phyloP scores from a whole-genome alignment of 92 coral and sea anemone species.

The Bergia sp. region DNA sequence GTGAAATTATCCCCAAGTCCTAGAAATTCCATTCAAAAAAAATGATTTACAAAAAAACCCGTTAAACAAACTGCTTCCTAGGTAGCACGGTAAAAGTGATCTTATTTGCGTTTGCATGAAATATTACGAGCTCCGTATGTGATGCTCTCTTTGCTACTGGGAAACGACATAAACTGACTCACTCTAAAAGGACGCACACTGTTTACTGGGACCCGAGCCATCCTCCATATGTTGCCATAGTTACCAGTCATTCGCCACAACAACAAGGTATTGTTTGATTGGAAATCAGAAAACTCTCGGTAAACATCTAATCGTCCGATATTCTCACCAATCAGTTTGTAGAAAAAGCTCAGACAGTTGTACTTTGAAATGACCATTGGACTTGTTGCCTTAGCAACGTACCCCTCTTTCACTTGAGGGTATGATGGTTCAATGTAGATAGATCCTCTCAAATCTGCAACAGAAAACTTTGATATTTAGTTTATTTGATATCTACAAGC shows the following conservation, averaged over 20 bases:
- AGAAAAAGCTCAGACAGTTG: not conserved
- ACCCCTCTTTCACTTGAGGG: not conserved
- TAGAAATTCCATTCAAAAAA: too few species aligned
- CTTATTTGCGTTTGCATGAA: too few species aligned
- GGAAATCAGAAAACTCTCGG: not conserved
- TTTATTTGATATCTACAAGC: too few species aligned
- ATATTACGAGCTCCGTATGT: not conserved
- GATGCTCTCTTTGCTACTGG: too few species aligned
- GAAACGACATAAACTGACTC: not conserved
- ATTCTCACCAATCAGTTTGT: not conserved
- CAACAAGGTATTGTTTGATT: not conserved
- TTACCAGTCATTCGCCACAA: slow-evolving; percentile 6
- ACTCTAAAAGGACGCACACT: slow-evolving; percentile 6
- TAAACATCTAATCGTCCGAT: not conserved
- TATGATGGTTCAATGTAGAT: not conserved
- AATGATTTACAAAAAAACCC: too few species aligned
- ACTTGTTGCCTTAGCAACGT: not conserved
- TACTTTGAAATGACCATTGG: not conserved
- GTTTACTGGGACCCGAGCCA: not conserved
- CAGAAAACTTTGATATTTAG: not conserved
- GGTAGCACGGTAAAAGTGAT: too few species aligned
- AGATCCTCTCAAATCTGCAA: not conserved
- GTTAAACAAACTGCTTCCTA: too few species aligned
- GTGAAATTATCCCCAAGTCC: too few species aligned
- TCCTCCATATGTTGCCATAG: slow-evolving; percentile 7